Evolutionary conservation across 2,797 vertebrate species (phyloP).

Genomic region (Odontamblyopus rebecca): DNA sequence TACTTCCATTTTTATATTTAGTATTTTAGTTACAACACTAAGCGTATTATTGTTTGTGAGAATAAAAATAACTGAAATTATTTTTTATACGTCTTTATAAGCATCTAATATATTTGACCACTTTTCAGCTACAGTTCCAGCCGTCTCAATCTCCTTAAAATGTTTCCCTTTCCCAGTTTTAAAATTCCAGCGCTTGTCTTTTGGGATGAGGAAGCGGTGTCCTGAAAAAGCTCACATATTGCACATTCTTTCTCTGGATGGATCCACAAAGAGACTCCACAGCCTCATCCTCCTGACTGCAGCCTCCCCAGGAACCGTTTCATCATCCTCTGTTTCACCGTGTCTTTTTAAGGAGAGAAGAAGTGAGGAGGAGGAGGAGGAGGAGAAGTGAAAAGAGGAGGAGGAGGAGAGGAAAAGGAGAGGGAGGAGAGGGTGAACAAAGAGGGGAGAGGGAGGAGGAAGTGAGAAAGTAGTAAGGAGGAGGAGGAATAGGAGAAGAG

Average conservation of each 20-base stretch:
- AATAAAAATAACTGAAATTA: too few relatives aligned
- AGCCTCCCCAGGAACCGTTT: slow-evolving; percentile 42
- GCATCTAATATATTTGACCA: too few relatives aligned
- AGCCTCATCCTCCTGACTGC: slow-evolving; percentile 20
- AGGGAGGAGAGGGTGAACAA: too few relatives aligned
- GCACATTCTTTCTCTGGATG: slow-evolving; percentile 21
- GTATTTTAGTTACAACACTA: too few relatives aligned
- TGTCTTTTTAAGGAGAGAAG: slow-evolving; percentile 61
- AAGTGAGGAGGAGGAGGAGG: slow-evolving; percentile 14
- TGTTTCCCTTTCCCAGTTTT: background rate
- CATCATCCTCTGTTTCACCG: slow-evolving; percentile 35
- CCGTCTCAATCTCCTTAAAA: background rate
- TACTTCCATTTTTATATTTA: too few relatives aligned
- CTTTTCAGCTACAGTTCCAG: background rate
- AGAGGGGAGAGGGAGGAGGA: too few relatives aligned
- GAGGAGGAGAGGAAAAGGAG: too few relatives aligned
- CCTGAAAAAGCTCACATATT: slow-evolving; percentile 29
- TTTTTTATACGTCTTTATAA: too few relatives aligned
- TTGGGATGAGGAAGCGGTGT: slow-evolving; percentile 2
- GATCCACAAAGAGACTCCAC: slow-evolving; percentile 9
- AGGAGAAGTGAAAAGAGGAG: background rate
- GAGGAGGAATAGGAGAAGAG: too few relatives aligned
- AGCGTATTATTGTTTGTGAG: too few relatives aligned
- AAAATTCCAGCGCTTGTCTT: background rate
- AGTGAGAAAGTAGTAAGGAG: too few relatives aligned